These are phyloP conservation scores for Megastigmus dorsalis DNA, from an alignment of 2,888 invertebrate species.

Conservation along the genomic window DNA sequence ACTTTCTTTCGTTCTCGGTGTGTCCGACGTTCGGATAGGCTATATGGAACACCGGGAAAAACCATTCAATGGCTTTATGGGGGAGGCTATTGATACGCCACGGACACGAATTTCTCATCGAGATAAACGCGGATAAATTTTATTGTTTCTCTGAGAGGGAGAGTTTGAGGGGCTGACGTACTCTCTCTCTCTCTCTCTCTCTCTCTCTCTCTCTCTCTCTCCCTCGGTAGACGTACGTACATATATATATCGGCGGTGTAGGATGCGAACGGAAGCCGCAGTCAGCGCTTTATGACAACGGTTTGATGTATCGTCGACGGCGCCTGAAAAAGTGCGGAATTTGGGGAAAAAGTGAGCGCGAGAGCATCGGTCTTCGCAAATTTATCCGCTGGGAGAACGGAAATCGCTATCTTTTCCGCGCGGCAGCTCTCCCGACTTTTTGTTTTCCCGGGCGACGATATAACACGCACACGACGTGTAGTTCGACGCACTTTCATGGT, in stretches of 20 bases:
- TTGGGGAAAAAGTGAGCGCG: background rate
- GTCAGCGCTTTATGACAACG: conserved; percentile 52
- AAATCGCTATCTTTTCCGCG: background rate
- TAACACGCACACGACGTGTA: background rate
- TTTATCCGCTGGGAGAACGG: conserved; percentile 21
- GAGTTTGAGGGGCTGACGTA: background rate
- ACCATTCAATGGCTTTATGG: conserved; percentile 31
- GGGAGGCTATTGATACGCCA: background rate
- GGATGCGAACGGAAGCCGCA: background rate
- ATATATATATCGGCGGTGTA: background rate
- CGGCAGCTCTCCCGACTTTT: background rate
- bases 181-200: no score
- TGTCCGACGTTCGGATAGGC: no score
- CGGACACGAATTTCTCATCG: conserved; percentile 50
- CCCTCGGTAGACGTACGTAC: background rate
- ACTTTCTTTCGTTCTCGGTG: no score
- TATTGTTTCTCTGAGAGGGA: conserved; percentile 45
- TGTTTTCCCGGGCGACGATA: conserved; percentile 13
- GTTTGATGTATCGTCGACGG: conserved; percentile 43
- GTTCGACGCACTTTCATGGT: no score
- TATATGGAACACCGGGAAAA: no score
- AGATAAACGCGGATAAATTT: conserved; percentile 52
- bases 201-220: no score
- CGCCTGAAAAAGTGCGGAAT: conserved; percentile 25
- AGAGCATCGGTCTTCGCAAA: conserved; percentile 44